Evolutionary conservation across 2,888 invertebrate species (phyloP), one percentile per base, ranked within the genome.

Genomic region (Heliconius aoede): DNA sequence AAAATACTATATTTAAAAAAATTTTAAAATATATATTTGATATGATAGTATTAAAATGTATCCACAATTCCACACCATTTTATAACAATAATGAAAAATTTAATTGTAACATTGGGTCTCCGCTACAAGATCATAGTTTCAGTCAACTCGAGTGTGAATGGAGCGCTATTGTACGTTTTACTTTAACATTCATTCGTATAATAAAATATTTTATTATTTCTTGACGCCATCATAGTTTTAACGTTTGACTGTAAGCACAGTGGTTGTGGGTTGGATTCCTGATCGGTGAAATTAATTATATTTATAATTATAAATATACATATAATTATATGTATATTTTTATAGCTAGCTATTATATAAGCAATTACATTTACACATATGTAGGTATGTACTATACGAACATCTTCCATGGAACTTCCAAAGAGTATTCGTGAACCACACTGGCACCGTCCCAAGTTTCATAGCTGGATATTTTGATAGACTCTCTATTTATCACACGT

Each of bases 121-220:
- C 58, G 36, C 21, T 61, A 72, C 72, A 21, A 72, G 72, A 72
- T 72, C 61, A 72, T 28, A 40, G 36, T 36, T 40, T 72, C 40
- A 72, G 72, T 18, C 36, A 32, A 72, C 60, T 60, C 32, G 60
- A 24, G 40, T 9, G 72, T 40, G 36, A 72, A 72, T 69, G 15
- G n/a, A 32, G 55, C 30, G 32, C 69, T 55, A 5, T 32, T 30
- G 30, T 32, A 69, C 30, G 24, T 69, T 69, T 69, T 51, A 28
- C 21, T 68, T 67, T 28, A 55, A 68, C 28, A 46, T 46, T 32
- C 21, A 32, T 46, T 32, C 11, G 32, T 24, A 40, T 24, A 65
- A 65, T 65, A 64, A 32, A 64, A 64, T 64, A 64, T 64, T 64
- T 64, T 64, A 32, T 62, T 32, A 64, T 64, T 21, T 62, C 28